Base-by-base conservation (phyloP, 2,797 vertebrate genomes). In the Ctenopoma kingsleyae region DNA sequence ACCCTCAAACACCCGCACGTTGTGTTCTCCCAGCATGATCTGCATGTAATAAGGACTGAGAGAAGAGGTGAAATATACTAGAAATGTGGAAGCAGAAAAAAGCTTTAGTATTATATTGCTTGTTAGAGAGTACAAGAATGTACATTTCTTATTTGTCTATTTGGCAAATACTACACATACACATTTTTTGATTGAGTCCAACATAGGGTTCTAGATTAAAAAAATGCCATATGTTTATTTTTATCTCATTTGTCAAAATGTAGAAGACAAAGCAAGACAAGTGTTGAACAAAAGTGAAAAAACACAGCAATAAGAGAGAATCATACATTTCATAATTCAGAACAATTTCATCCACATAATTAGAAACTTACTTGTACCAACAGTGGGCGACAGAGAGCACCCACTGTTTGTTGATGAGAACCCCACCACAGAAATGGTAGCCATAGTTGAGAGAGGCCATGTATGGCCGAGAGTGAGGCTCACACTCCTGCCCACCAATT, bases 371-470 rank as follows among this genome's bases (percentile, higher is more conserved):
- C 93, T 81, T 88, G 74, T 93, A 87, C 90, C 93, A 94, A 77
- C 93, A 95, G 84, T 95, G 94, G 51, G 93, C 93, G 2, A 92
- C 92, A 46, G 93, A 93, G 53, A 95, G 85, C 80, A 94, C 90
- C 92, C 92, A 93, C 76, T 92, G 89, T 0, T 53, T 70, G 46
- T 80, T 93, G 80, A 95, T 92, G 49, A 95, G 92, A 47, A 93
- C 91, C 3, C 91, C 93, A 8, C 94, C 93, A 46, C 94, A 95
- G 71, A 92, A 87, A 66, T 91, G 91, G 51, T 91, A 83, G 16
- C 91, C 93, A 1, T 88, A 87, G 74, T 94, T 93, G 17, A 95
- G 87, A 41, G 92, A 93, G 43, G 92, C 92, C 86, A 94, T 92
- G 91, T 74, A 95, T 0, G 93, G 93, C 56, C 88, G 87, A 43